Percentiles rank a stretch among this genome's conserved stretches.
Conservation (phyloP, 1,140 invertebrate genomes). For the Plodia interpunctella region DNA sequence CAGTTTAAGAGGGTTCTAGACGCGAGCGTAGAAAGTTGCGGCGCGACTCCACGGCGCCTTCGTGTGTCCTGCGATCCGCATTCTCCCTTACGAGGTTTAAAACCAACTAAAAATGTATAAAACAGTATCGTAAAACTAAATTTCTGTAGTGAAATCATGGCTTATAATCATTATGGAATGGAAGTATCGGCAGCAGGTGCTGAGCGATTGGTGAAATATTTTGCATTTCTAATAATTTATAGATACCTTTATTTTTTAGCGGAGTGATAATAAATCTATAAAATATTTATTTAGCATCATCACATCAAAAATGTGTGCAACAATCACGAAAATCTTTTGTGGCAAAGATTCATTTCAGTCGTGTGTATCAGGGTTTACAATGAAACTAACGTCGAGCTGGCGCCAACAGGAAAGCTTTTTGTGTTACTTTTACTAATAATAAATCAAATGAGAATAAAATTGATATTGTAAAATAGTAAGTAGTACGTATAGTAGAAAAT, state of each 20-base stretch:
- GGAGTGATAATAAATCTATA: no score
- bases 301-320: background rate
- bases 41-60: conserved; percentile 69
- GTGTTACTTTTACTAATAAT: background rate
- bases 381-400: background rate
- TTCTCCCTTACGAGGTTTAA: conserved; percentile 63
- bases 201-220: no score
- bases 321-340: no score
- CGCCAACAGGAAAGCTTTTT: conserved; percentile 5
- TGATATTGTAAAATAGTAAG: no score
- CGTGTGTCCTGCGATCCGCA: conserved; percentile 68
- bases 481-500: no score
- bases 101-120: conserved; percentile 51
- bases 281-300: no score
- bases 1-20: conserved; percentile 72
- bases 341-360: no score
- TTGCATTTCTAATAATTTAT: background rate
- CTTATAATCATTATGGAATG: conserved; percentile 9
- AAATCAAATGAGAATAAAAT: no score
- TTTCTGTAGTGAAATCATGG: conserved; percentile 37
- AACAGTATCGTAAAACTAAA: conserved; percentile 37
- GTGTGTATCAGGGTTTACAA: background rate
- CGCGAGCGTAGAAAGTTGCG: conserved; percentile 72
- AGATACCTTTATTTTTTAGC: background rate
- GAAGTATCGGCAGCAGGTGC: no score